Conservation (phyloP, 1,140 invertebrate species). For the Lasioglossum baleicum region DNA sequence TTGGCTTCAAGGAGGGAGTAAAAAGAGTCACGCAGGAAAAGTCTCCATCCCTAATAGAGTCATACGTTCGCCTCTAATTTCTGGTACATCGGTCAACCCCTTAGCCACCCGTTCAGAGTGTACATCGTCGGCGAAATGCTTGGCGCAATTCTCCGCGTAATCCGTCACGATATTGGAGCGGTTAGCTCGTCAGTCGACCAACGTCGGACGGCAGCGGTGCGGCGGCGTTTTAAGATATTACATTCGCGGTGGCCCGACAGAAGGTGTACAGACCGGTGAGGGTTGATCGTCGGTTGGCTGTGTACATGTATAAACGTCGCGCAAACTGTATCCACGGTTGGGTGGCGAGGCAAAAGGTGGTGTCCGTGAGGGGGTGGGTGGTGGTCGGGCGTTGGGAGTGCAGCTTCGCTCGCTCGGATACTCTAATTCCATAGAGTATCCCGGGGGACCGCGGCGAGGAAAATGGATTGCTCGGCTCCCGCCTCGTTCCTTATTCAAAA, state of each 20-base stretch:
- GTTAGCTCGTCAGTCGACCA: background rate
- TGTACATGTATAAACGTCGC: conserved; percentile 23
- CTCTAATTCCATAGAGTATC: conserved; percentile 56
- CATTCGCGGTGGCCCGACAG: background rate
- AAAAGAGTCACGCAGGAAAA: too few species aligned
- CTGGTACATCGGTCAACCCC: too few species aligned
- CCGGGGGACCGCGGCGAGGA: conserved; percentile 37
- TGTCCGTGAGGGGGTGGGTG: too few species aligned
- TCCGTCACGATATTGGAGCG: conserved; percentile 22
- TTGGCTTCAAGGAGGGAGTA: too few species aligned
- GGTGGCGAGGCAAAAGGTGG: background rate
- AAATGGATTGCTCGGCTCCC: conserved; percentile 43
- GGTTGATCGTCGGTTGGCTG: background rate
- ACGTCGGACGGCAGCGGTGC: background rate
- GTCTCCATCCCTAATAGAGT: too few species aligned
- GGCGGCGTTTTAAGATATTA: conserved; percentile 44
- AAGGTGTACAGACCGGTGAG: background rate
- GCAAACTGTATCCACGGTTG: conserved; percentile 8
- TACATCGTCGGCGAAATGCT: background rate
- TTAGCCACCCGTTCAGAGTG: too few species aligned
- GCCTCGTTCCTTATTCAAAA: conserved; percentile 47
- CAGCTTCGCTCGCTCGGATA: background rate
- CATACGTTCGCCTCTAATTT: too few species aligned
- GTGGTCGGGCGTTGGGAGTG: background rate
- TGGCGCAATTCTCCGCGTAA: conserved; percentile 12